Evolutionary conservation across 2,888 invertebrate genomes (phyloP).

Genomic region (Nomada hirtipes): DNA sequence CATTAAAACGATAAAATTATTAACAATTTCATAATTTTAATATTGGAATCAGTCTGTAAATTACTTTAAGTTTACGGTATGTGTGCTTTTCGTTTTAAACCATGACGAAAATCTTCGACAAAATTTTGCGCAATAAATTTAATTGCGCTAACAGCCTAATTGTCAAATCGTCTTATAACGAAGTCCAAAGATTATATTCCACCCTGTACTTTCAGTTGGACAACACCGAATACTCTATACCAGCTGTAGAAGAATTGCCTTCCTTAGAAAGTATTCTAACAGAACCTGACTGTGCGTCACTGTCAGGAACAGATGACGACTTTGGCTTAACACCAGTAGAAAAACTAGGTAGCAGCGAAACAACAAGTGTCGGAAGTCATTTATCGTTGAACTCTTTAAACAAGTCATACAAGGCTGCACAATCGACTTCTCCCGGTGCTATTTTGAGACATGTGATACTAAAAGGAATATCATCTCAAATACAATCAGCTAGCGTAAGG

Average conservation of each 20-base stretch:
- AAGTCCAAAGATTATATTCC: conserved; percentile 1
- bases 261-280: conserved; percentile 93
- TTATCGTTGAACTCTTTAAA: conserved; percentile 83
- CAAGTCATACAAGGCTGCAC: conserved; percentile 80
- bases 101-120: neutral
- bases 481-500: conserved; percentile 93
- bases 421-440: conserved; percentile 85
- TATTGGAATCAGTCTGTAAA: neutral
- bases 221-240: conserved; percentile 92
- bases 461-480: conserved; percentile 95
- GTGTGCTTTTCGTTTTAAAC: neutral
- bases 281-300: conserved; percentile 89
- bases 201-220: conserved; percentile 87
- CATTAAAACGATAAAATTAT: conserved; percentile 1
- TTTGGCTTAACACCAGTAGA: conserved; percentile 76
- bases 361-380: conserved; percentile 85
- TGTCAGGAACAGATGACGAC: conserved; percentile 85
- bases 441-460: conserved; percentile 92
- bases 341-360: conserved; percentile 84
- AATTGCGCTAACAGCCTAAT: neutral
- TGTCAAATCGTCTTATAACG: neutral
- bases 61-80: neutral
- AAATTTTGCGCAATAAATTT: conserved; percentile 6
- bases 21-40: neutral
- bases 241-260: conserved; percentile 90